Evolutionary conservation across 2,797 vertebrate genomes (phyloP).

Genomic region (Characodon lateralis): DNA sequence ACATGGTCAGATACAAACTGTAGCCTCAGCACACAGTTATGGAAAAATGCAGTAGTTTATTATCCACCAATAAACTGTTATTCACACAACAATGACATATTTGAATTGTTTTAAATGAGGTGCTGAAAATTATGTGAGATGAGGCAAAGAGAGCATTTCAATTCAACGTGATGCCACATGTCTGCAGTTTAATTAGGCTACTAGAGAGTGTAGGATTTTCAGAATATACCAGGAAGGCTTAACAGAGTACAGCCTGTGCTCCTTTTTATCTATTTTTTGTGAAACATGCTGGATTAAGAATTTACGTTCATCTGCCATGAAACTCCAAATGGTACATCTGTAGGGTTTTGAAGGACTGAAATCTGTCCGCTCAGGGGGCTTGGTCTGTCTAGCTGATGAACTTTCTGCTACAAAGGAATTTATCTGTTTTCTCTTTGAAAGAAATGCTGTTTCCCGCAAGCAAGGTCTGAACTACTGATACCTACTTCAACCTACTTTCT

Average conservation of each 20-base stretch:
- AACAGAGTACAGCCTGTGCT: no score
- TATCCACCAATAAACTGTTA: not conserved
- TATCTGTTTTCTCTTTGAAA: not conserved
- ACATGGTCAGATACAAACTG: no score
- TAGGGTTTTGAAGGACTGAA: not conserved
- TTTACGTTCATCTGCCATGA: no score
- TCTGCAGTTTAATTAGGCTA: no score
- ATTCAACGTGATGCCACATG: not conserved
- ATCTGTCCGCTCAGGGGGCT: not conserved
- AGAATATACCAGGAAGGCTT: not conserved
- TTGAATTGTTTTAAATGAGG: not conserved
- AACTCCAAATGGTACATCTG: no score
- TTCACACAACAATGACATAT: not conserved
- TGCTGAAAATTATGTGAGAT: not conserved
- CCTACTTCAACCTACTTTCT: not conserved
- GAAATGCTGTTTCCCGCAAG: not conserved
- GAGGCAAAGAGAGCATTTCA: not conserved
- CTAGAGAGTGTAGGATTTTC: not conserved
- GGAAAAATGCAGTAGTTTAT: no score
- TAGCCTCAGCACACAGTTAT: no score
- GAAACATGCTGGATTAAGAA: no score
- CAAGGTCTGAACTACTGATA: not conserved
- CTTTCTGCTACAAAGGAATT: not conserved
- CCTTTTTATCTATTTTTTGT: no score
- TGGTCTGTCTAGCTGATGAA: not conserved